phyloP scores from a whole-genome alignment of 2,113 vertebrate species.

The Potamarius usumacintae region DNA sequence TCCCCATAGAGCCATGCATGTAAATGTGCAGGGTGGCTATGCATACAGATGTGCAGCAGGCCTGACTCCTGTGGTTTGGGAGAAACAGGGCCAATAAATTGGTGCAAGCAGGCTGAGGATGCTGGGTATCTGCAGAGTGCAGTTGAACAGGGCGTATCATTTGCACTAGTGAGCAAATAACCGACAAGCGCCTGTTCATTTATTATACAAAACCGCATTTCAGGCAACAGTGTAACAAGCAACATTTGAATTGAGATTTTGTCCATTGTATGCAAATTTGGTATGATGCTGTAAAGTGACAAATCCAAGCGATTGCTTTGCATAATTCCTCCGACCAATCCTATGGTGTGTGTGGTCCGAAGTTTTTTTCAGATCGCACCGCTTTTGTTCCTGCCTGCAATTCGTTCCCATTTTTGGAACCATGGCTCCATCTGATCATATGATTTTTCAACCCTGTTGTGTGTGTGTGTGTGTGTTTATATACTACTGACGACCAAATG shows the following conservation, averaged over 20 bases:
- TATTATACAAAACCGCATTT: not conserved
- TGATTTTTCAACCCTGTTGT: not conserved
- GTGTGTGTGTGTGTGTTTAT: too few species aligned
- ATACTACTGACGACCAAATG: too few species aligned
- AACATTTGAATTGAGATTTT: not conserved
- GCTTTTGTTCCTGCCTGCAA: not conserved
- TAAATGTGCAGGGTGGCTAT: slow-evolving; percentile 59
- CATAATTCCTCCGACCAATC: too few species aligned
- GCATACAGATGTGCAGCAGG: slow-evolving; percentile 63
- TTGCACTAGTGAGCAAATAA: not conserved
- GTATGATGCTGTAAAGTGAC: not conserved
- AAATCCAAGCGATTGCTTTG: not conserved
- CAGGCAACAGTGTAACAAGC: not conserved
- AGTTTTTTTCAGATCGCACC: not conserved
- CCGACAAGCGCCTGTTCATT: not conserved
- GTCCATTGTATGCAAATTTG: not conserved
- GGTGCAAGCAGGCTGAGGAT: slow-evolving; percentile 57
- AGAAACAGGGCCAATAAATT: slow-evolving; percentile 57
- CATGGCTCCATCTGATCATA: not conserved
- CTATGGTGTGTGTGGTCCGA: not conserved
- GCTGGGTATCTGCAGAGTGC: not conserved
- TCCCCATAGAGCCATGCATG: slow-evolving; percentile 43
- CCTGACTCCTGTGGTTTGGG: slow-evolving; percentile 49
- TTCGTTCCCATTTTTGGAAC: not conserved
- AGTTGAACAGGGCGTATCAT: not conserved